These are phyloP conservation scores for Pygoscelis antarcticus DNA, from an alignment of 2,113 vertebrate genomes.

Conservation along the genomic window DNA sequence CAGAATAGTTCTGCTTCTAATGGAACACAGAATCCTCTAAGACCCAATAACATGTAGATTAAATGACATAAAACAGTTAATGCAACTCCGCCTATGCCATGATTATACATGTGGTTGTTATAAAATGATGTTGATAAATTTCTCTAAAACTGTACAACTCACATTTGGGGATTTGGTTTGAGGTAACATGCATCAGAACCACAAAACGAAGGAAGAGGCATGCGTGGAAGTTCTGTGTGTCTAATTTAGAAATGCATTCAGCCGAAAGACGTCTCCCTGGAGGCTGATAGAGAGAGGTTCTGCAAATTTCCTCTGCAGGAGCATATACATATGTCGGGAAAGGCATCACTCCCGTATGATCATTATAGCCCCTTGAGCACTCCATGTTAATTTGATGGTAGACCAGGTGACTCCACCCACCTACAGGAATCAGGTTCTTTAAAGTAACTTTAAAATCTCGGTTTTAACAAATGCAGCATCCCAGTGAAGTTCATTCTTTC, in stretches of 20 bases:
- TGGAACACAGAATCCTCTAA: background rate
- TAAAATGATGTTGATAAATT: conserved; percentile 14
- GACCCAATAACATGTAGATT: background rate
- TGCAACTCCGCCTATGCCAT: background rate
- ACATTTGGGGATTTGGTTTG: conserved; percentile 13
- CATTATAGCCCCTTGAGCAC: background rate
- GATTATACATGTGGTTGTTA: background rate
- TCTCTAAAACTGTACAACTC: conserved; percentile 2
- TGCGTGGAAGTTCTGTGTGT: background rate
- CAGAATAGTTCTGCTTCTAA: background rate
- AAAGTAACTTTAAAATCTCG: background rate
- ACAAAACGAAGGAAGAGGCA: background rate
- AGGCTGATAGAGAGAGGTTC: background rate
- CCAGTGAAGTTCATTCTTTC: background rate
- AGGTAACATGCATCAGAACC: background rate
- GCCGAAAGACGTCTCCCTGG: background rate
- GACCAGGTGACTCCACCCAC: background rate
- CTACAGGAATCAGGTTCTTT: background rate
- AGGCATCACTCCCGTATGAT: background rate
- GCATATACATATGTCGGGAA: background rate
- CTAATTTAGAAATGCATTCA: background rate
- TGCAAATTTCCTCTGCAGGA: background rate
- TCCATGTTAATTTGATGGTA: background rate
- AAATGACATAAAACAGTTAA: conserved; percentile 2
- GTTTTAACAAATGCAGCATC: background rate